phyloP scores from a whole-genome alignment of 1,140 invertebrate species.

The Mactra quadrangularis region DNA sequence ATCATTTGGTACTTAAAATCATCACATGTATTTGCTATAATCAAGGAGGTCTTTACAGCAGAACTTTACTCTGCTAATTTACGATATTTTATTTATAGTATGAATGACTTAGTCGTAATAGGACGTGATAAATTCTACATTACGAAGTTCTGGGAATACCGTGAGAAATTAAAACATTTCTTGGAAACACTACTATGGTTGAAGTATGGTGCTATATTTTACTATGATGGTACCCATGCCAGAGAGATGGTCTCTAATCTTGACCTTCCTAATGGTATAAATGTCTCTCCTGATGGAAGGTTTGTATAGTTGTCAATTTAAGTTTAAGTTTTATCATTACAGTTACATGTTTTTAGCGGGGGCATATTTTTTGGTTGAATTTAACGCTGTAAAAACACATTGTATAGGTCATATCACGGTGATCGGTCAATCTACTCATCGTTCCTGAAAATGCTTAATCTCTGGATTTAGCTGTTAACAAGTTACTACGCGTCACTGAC shows the following conservation, averaged over 20 bases:
- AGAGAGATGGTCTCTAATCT: background rate
- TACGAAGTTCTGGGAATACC: background rate
- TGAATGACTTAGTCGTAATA: conserved; percentile 27
- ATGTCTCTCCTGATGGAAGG: background rate
- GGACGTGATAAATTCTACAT: conserved; percentile 31
- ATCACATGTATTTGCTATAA: background rate
- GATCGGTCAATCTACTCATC: too few species aligned
- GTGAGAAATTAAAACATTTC: background rate
- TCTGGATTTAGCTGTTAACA: too few species aligned
- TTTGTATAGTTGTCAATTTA: too few species aligned
- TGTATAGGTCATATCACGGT: too few species aligned
- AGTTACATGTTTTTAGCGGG: too few species aligned
- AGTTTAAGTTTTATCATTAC: too few species aligned
- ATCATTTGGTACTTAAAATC: background rate
- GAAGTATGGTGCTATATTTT: conserved; percentile 9
- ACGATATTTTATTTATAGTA: background rate
- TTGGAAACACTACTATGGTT: background rate
- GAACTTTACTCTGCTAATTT: too few species aligned
- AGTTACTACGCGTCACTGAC: too few species aligned
- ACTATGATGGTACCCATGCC: conserved; percentile 5
- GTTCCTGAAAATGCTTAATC: too few species aligned
- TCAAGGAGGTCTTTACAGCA: background rate
- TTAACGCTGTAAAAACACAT: too few species aligned
- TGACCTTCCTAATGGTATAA: background rate
- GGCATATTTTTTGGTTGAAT: too few species aligned